Percentiles rank a stretch among this genome's conserved stretches.
These are phyloP conservation scores for Procapra przewalskii DNA, from an alignment of 2,113 vertebrate genomes.

Conservation along the genomic window DNA sequence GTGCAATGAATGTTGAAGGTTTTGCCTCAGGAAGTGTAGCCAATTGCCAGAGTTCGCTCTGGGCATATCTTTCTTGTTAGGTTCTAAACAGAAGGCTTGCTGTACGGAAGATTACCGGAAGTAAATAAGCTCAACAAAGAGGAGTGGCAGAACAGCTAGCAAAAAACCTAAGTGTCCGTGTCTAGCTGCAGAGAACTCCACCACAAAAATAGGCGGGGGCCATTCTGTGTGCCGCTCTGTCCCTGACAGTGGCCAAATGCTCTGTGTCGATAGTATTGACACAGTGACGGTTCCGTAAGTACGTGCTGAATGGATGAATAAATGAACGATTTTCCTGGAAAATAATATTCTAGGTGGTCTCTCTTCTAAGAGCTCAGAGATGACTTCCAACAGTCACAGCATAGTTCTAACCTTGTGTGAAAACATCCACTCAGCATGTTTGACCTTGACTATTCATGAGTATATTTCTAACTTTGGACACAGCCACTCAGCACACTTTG, in stretches of 20 bases:
- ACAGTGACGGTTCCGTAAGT: not conserved
- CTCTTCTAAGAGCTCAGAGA: not conserved
- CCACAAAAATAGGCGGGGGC: not conserved
- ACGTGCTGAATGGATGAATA: not conserved
- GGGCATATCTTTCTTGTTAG: not conserved
- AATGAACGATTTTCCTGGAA: not conserved
- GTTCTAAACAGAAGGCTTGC: constrained; percentile 14
- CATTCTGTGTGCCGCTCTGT: not conserved
- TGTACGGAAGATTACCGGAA: not conserved
- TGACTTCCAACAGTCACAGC: not conserved
- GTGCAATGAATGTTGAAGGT: not conserved
- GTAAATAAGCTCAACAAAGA: not conserved
- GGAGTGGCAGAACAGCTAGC: not conserved
- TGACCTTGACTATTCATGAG: not conserved
- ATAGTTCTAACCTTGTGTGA: not conserved
- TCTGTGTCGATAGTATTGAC: no score
- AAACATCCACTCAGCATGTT: not conserved
- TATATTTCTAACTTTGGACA: not conserved
- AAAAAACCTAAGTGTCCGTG: not conserved
- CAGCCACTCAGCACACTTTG: not conserved
- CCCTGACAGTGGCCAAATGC: not conserved
- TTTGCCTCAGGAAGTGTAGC: constrained; percentile 33
- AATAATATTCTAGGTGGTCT: not conserved
- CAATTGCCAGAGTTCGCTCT: not conserved
- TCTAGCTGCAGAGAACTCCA: not conserved